These are phyloP conservation scores for Thera obeliscata DNA, from an alignment of 2,888 invertebrate species.

Conservation along the genomic window DNA sequence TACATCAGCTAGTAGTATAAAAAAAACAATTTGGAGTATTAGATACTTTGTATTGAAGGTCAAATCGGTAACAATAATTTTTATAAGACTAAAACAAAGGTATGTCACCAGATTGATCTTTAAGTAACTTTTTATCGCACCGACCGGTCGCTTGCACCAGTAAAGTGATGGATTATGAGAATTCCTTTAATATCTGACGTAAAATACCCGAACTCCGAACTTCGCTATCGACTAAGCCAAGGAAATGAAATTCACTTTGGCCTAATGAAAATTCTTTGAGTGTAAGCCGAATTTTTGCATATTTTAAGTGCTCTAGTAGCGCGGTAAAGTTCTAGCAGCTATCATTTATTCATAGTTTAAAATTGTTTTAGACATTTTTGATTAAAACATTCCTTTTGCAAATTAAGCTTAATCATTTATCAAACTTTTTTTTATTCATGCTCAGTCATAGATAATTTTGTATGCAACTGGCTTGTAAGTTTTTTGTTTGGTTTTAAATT, in stretches of 20 bases:
- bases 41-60: background rate
- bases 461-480: too few species aligned
- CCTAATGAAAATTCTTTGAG: conserved; percentile 80
- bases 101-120: background rate
- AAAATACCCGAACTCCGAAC: conserved; percentile 65
- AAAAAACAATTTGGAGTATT: too few species aligned
- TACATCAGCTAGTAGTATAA: too few species aligned
- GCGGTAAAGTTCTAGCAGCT: conserved; percentile 22
- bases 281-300: conserved; percentile 40
- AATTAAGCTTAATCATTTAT: background rate
- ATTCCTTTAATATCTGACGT: conserved; percentile 71
- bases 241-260: conserved; percentile 78
- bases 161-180: conserved; percentile 75
- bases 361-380: background rate
- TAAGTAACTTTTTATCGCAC: conserved; percentile 41
- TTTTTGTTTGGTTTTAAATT: too few species aligned
- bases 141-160: conserved; percentile 42
- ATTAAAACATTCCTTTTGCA: too few species aligned
- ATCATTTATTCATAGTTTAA: conserved; percentile 2
- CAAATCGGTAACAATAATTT: background rate
- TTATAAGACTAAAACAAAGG: background rate
- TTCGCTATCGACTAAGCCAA: conserved; percentile 60
- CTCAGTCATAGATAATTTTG: too few species aligned
- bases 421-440: too few species aligned
- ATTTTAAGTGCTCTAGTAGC: conserved; percentile 36